Base-by-base conservation (phyloP, 2,797 vertebrate genomes). In the Gallinago stenura region DNA sequence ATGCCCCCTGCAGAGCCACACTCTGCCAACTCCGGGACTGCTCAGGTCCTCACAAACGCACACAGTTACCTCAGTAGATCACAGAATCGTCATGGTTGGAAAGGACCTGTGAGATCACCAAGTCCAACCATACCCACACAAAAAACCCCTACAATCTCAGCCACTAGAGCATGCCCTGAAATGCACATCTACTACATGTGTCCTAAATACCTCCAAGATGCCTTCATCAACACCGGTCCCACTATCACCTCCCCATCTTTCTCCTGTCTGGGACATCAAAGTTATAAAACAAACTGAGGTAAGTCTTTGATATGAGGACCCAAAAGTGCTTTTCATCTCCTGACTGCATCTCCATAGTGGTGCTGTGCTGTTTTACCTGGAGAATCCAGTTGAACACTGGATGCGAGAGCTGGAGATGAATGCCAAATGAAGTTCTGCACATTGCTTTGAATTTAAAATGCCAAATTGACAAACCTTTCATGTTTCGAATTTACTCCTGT, bases 151-250 rank as follows among this genome's bases (percentile, higher is more conserved):
- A 22, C 45, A 46, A 46, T 22, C 21, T 46, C 21, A 6, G 21
- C 45, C 21, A 46, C 10, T 22, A 46, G 45, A 46, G 45, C 45
- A 12, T 46, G 45, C 45, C 45, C 11, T 46, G 45, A 46, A 46
- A 46, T 46, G 45, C 46, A 13, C 46, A 48, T 48, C 46, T 48
- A 24, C 21, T 46, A 22, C 21, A 7, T 13, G 46, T 48, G 13
- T 48, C 46, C 24, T 24, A 48, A 48, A 48, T 48, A 48, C 46
- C 46, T 48, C 46, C 46, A 48, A 48, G 46, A 28, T 5, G 15
- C 50, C 51, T 56, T 15, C 70, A 25, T 2, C 58, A 2, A 0
- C 1, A 1, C 5, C 1, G 10, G 14, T 75, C 53, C 69, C 43
- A 26, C 77, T 43, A 8, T 12, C 24, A 21, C 7, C 18, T n/a